These are phyloP conservation scores for Drosophila nigritarsus DNA, from an alignment of 2,888 invertebrate genomes.

Conservation along the genomic window DNA sequence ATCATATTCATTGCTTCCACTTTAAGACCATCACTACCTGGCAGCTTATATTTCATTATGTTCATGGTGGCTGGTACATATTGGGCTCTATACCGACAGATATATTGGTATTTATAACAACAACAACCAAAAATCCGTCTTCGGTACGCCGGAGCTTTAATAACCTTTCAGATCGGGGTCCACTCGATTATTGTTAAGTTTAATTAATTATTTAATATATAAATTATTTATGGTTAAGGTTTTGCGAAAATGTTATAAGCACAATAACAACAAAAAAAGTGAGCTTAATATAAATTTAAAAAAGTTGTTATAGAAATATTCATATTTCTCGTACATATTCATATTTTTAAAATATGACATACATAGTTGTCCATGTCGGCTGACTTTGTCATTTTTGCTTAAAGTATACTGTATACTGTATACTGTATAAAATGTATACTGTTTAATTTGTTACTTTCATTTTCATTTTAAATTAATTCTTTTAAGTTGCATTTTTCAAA, in stretches of 20 bases:
- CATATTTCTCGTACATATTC: not conserved
- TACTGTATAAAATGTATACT: no score
- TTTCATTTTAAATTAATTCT: not conserved
- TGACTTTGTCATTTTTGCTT: not conserved
- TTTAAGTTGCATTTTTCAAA: not conserved
- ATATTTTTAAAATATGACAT: not conserved
- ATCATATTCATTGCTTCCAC: conserved; percentile 83
- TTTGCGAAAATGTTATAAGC: not conserved
- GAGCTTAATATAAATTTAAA: no score
- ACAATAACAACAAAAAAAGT: not conserved
- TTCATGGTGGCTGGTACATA: conserved; percentile 93
- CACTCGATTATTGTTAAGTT: not conserved
- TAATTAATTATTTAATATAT: not conserved
- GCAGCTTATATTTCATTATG: conserved; percentile 92
- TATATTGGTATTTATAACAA: conserved; percentile 33
- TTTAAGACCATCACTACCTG: conserved; percentile 91
- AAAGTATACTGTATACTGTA: not conserved
- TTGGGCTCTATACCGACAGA: conserved; percentile 87
- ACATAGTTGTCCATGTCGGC: not conserved
- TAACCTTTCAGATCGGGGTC: not conserved
- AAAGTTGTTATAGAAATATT: not conserved
- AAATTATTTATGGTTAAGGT: not conserved
- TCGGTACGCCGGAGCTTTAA: not conserved
- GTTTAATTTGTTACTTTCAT: not conserved
- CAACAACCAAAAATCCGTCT: not conserved